phyloP scores from a whole-genome alignment of 2,888 invertebrate genomes.

The Agrilus cyanescens region DNA sequence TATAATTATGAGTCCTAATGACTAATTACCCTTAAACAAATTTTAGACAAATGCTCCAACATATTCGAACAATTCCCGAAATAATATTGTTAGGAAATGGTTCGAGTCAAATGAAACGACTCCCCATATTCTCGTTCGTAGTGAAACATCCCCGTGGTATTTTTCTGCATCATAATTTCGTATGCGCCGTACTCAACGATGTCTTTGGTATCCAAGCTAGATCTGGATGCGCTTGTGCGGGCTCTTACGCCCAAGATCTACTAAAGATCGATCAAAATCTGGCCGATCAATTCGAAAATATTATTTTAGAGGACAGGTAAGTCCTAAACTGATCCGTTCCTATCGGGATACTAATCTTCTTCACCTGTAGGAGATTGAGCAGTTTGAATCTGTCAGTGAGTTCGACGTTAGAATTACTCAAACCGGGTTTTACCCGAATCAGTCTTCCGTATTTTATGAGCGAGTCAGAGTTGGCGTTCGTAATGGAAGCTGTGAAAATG shows the following conservation, averaged over 20 bases:
- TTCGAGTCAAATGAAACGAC: conserved; percentile 51
- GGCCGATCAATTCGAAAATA: conserved; percentile 62
- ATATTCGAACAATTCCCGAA: conserved; percentile 67
- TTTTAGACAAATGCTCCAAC: conserved; percentile 66
- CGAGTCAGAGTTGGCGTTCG: conserved; percentile 66
- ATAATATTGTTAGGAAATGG: conserved; percentile 64
- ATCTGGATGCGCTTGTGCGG: conserved; percentile 69
- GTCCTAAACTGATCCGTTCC: not conserved
- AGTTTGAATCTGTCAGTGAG: conserved; percentile 33
- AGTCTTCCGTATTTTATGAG: conserved; percentile 78
- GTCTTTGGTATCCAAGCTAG: conserved; percentile 83
- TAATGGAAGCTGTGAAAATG: conserved; percentile 74
- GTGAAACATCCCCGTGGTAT: conserved; percentile 70
- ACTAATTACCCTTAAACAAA: not conserved
- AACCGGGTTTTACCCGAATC: conserved; percentile 78
- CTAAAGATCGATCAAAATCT: conserved; percentile 71
- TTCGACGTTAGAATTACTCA: conserved; percentile 54
- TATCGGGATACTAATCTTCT: not conserved
- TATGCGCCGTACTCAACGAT: conserved; percentile 78
- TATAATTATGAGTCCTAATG: too few relatives aligned
- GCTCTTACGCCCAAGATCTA: conserved; percentile 74
- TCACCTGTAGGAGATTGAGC: conserved; percentile 35
- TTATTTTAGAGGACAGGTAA: conserved; percentile 49
- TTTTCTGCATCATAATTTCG: conserved; percentile 81
- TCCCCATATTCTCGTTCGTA: conserved; percentile 79